These are phyloP conservation scores for Timema podura DNA, from an alignment of 2,888 invertebrate species.

Conservation along the genomic window DNA sequence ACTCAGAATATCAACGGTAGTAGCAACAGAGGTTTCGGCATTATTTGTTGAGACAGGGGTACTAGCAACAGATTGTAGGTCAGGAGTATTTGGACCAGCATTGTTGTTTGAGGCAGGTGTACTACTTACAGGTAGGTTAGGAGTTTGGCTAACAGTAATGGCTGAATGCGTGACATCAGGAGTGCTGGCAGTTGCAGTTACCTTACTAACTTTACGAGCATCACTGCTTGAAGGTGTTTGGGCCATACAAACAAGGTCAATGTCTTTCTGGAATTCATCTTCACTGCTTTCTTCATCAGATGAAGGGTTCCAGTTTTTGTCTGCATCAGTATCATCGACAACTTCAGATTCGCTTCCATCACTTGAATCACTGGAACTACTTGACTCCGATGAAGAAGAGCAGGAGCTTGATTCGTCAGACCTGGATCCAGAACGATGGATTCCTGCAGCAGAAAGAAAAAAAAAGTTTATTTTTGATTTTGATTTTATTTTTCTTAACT, in stretches of 20 bases:
- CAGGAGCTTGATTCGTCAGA: conserved; percentile 8
- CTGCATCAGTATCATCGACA: background rate
- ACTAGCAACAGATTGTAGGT: conserved; percentile 2
- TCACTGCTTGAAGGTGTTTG: conserved; percentile 9
- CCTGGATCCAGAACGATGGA: conserved; percentile 13
- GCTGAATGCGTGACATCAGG: background rate
- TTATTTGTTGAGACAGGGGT: background rate
- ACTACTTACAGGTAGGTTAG: conserved; percentile 5
- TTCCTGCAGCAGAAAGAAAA: conserved; percentile 2
- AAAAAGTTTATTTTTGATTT: background rate
- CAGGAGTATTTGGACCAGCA: background rate
- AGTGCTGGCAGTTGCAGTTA: conserved; percentile 1
- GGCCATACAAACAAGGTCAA: background rate
- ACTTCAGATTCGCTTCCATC: conserved; percentile 11
- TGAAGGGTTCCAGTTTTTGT: background rate
- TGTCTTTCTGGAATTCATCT: conserved; percentile 5
- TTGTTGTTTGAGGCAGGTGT: background rate
- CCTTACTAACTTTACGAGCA: conserved; percentile 9
- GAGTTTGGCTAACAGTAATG: background rate
- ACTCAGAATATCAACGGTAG: conserved; percentile 9
- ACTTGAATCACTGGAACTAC: conserved; percentile 10
- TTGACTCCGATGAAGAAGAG: conserved; percentile 16
- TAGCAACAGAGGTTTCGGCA: conserved; percentile 5
- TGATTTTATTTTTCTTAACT: background rate
- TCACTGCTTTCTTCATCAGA: conserved; percentile 3